These are phyloP conservation scores for Sebastes dallii DNA, from an alignment of 2,797 vertebrate genomes.

Conservation along the genomic window DNA sequence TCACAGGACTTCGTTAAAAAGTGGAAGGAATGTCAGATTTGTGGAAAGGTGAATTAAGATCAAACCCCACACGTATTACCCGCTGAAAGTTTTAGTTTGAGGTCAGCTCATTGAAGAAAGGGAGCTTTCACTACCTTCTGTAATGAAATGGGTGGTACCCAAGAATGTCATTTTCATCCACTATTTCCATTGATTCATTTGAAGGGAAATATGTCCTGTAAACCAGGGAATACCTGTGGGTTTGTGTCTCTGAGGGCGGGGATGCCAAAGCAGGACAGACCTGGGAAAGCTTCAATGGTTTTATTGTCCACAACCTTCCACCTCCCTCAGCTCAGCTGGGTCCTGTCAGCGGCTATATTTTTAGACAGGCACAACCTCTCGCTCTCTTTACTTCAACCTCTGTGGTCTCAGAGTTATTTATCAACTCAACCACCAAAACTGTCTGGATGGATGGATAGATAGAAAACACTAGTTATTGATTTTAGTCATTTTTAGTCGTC, in stretches of 20 bases:
- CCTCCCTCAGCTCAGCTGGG: slow-evolving; percentile 7
- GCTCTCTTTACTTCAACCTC: not conserved
- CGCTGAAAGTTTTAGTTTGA: not conserved
- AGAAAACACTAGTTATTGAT: not conserved
- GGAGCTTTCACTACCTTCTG: slow-evolving; percentile 31
- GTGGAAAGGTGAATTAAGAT: not conserved
- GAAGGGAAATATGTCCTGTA: slow-evolving; percentile 14
- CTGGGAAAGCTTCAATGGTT: slow-evolving; percentile 41
- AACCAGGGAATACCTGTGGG: slow-evolving; percentile 57
- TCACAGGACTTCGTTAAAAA: not conserved
- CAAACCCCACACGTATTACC: not conserved
- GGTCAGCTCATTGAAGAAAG: slow-evolving; percentile 37
- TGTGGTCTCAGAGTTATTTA: not conserved
- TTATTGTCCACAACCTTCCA: slow-evolving; percentile 46
- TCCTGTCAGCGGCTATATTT: slow-evolving; percentile 16
- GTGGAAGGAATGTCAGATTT: not conserved
- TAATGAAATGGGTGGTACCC: slow-evolving; percentile 20
- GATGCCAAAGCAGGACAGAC: slow-evolving; percentile 30
- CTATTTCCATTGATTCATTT: slow-evolving; percentile 46
- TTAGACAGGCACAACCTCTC: slow-evolving; percentile 6
- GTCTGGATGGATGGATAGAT: not conserved
- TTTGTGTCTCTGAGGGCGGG: slow-evolving; percentile 32
- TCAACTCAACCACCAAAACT: not conserved
- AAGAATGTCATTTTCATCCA: slow-evolving; percentile 2
- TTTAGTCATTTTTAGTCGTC: not conserved